Conservation (phyloP, 2,888 invertebrate species). For the Embidobia sp. region DNA sequence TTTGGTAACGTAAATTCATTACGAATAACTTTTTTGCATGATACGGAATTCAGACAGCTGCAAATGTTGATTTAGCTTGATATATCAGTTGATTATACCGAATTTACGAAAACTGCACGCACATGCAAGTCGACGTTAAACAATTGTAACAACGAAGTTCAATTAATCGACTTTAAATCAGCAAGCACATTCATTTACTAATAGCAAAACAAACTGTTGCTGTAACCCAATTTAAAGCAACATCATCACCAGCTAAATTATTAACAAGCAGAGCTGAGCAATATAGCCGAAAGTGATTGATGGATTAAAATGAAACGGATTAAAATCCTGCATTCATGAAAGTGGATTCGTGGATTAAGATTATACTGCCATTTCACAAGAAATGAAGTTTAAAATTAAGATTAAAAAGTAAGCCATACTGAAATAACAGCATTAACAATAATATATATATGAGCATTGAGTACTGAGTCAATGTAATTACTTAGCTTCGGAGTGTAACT, state of each 20-base stretch:
- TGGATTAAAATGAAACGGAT: neutral
- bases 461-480: too few relatives aligned
- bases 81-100: constrained; percentile 23
- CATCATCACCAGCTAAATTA: constrained; percentile 12
- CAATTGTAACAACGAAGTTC: constrained; percentile 49
- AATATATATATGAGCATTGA: too few relatives aligned
- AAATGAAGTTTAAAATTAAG: too few relatives aligned
- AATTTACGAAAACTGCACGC: constrained; percentile 29
- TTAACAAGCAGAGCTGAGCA: constrained; percentile 4
- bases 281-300: constrained; percentile 1
- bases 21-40: too few relatives aligned
- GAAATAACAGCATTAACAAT: too few relatives aligned
- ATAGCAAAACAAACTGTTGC: constrained; percentile 43
- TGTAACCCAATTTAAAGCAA: constrained; percentile 23
- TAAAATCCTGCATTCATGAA: neutral
- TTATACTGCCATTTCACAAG: too few relatives aligned
- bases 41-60: constrained; percentile 10
- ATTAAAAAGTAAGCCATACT: too few relatives aligned
- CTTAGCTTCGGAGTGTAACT: too few relatives aligned
- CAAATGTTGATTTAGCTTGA: constrained; percentile 13
- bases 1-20: too few relatives aligned
- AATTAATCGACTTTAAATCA: constrained; percentile 53
- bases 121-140: constrained; percentile 35
- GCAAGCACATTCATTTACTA: constrained; percentile 17
- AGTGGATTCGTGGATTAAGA: neutral